Conservation (phyloP, 2,113 vertebrate genomes). For the Sigmodon hispidus region DNA sequence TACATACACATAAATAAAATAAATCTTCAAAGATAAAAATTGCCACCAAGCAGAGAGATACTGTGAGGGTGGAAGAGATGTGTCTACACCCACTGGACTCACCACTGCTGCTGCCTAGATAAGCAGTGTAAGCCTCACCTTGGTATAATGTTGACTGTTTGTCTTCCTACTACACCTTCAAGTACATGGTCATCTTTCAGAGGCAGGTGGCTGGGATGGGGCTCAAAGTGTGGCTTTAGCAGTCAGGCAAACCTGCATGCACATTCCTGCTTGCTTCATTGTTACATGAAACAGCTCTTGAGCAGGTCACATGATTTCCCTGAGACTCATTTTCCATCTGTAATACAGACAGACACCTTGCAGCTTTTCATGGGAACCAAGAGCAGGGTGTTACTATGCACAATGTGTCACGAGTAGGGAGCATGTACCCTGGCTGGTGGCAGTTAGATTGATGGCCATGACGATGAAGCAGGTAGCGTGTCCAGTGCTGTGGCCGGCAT, state of each 20-base stretch:
- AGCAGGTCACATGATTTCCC: not conserved
- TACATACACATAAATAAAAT: not conserved
- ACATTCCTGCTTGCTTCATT: not conserved
- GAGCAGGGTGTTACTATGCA: fast-evolving
- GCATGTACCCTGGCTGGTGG: fast-evolving
- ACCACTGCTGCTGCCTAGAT: not conserved
- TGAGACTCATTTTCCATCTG: not conserved
- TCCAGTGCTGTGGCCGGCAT: fast-evolving
- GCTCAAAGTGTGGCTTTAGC: not conserved
- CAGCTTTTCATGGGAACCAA: not conserved
- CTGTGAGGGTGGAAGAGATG: not conserved
- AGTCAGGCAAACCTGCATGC: not conserved
- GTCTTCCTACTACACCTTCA: not conserved
- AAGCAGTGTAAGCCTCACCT: fast-evolving
- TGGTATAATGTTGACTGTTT: too few relatives aligned
- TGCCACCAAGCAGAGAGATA: not conserved
- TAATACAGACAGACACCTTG: not conserved
- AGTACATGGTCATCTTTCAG: not conserved
- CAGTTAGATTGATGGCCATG: fast-evolving
- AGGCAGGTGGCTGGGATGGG: not conserved
- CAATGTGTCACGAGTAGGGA: fast-evolving
- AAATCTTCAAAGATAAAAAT: not conserved
- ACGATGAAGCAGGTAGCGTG: fast-evolving
- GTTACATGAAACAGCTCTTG: fast-evolving
- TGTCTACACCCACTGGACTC: not conserved